phyloP scores from a whole-genome alignment of 2,888 invertebrate genomes.

The Campoplex capitator region DNA sequence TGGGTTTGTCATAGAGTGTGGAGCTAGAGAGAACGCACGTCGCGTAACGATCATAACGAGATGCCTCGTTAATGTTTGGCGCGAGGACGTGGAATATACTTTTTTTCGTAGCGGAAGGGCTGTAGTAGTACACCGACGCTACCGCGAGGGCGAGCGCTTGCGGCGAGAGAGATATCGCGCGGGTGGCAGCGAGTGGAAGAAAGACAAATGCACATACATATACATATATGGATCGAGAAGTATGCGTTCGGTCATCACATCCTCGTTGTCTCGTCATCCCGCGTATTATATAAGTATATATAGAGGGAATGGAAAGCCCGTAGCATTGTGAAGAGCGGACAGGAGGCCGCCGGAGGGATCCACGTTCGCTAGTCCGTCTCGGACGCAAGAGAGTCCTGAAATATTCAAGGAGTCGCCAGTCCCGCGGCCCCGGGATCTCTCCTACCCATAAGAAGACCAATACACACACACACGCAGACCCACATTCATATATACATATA shows the following conservation, averaged over 20 bases:
- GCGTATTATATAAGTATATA: constrained; percentile 29
- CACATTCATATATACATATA: constrained; percentile 15
- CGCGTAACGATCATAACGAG: constrained; percentile 78
- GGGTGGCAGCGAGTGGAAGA: constrained; percentile 6
- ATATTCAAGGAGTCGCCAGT: constrained; percentile 82
- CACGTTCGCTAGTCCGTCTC: constrained; percentile 75
- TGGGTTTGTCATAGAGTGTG: constrained; percentile 16
- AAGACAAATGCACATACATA: background rate
- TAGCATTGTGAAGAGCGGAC: constrained; percentile 65
- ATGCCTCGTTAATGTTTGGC: constrained; percentile 83
- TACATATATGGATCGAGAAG: constrained; percentile 40
- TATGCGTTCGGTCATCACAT: constrained; percentile 49
- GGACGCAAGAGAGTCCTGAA: constrained; percentile 80
- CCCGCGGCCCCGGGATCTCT: constrained; percentile 42
- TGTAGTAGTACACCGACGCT: constrained; percentile 49
- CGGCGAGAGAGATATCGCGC: constrained; percentile 21
- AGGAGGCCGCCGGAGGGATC: constrained; percentile 67
- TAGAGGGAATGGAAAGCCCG: constrained; percentile 35
- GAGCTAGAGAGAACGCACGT: constrained; percentile 22
- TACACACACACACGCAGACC: constrained; percentile 23
- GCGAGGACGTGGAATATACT: constrained; percentile 43
- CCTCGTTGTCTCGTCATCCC: constrained; percentile 44
- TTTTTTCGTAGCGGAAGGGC: background rate
- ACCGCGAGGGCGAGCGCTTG: constrained; percentile 24
- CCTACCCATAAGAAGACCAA: constrained; percentile 43